These are phyloP conservation scores for Drosophila parvula DNA, from an alignment of 1,140 invertebrate species.

Conservation along the genomic window DNA sequence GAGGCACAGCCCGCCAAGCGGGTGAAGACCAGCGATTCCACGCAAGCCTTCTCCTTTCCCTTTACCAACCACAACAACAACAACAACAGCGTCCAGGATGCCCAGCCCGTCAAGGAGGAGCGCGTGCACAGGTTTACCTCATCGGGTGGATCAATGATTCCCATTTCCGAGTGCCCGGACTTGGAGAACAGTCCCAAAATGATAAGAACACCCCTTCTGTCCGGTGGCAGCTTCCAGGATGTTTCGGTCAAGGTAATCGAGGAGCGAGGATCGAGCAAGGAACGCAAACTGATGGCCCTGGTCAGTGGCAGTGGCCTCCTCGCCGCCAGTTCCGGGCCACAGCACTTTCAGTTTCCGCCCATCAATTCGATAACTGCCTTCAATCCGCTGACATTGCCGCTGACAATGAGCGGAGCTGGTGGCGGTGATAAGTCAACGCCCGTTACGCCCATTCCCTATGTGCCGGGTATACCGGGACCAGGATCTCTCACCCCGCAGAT, in stretches of 20 bases:
- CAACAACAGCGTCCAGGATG: constrained; percentile 8
- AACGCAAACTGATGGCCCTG: constrained; percentile 48
- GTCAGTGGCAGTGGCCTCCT: constrained; percentile 7
- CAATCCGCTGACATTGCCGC: constrained; percentile 88
- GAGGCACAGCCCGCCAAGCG: constrained; percentile 47
- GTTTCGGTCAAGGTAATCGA: constrained; percentile 62
- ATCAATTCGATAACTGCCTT: constrained; percentile 88
- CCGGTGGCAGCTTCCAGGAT: constrained; percentile 81
- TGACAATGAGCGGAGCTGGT: constrained; percentile 68
- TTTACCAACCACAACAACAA: constrained; percentile 17
- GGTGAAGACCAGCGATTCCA: constrained; percentile 26
- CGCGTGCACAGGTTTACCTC: constrained; percentile 72
- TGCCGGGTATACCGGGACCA: constrained; percentile 94
- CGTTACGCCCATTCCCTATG: constrained; percentile 91
- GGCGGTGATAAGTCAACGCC: constrained; percentile 85
- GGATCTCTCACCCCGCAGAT: constrained; percentile 86
- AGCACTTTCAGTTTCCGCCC: constrained; percentile 87
- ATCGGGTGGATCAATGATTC: constrained; percentile 80
- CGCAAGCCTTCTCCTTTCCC: constrained; percentile 33
- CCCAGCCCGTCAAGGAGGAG: constrained; percentile 67
- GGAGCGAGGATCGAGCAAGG: constrained; percentile 35
- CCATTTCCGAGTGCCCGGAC: constrained; percentile 77
- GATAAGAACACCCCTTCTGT: constrained; percentile 75
- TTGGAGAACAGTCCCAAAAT: constrained; percentile 78
- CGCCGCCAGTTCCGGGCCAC: constrained; percentile 49